phyloP scores from a whole-genome alignment of 2,888 invertebrate species.

The Girardia tigrina region DNA sequence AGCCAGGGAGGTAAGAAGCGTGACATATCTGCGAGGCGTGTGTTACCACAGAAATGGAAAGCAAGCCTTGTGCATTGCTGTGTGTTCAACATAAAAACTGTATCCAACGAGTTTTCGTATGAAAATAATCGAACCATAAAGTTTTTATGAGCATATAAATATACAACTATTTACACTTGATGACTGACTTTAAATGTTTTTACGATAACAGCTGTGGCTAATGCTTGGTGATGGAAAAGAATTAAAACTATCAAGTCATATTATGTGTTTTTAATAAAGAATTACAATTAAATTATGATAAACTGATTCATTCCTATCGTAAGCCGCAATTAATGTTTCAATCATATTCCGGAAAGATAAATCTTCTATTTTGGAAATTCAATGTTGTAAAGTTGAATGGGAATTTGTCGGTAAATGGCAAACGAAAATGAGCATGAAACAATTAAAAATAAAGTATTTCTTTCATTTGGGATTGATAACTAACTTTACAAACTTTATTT shows the following conservation, averaged over 20 bases:
- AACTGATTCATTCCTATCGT: neutral
- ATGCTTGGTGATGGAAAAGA: neutral
- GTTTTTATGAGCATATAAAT: slow-evolving; percentile 17
- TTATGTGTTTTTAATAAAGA: neutral
- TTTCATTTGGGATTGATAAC: too few species aligned
- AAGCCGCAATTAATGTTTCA: neutral
- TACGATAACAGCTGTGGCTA: neutral
- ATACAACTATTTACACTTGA: neutral
- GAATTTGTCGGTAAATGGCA: neutral
- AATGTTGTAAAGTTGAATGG: neutral
- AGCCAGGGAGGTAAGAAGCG: slow-evolving; percentile 19
- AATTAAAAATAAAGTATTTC: too few species aligned
- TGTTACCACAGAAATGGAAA: neutral
- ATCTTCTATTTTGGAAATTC: slow-evolving; percentile 8
- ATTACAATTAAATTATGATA: neutral
- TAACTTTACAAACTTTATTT: too few species aligned
- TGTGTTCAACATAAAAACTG: neutral
- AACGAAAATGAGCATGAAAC: too few species aligned
- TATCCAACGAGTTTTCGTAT: slow-evolving; percentile 1
- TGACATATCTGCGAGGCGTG: slow-evolving; percentile 19
- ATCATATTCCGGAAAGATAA: slow-evolving; percentile 10
- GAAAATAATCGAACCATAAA: slow-evolving; percentile 20
- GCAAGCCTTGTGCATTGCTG: too few species aligned
- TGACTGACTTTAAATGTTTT: slow-evolving; percentile 23
- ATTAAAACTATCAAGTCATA: neutral